Evolutionary conservation across 2,113 vertebrate species (phyloP).

Genomic region (Mellivora capensis): DNA sequence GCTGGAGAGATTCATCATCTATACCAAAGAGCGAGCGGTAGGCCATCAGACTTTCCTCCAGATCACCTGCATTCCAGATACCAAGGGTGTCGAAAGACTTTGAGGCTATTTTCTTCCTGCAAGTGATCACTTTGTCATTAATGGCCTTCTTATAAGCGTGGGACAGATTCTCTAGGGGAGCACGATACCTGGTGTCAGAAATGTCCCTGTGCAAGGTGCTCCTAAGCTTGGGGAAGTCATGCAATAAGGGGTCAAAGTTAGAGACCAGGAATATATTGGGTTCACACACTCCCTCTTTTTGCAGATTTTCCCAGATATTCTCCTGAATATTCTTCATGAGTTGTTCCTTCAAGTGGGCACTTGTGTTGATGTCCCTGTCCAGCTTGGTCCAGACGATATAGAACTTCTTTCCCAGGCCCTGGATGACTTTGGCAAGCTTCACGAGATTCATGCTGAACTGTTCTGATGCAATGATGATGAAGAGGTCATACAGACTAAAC

Average conservation of each 20-base stretch:
- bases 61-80: neutral
- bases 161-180: neutral
- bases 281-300: neutral
- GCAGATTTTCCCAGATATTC: neutral
- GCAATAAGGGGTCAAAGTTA: neutral
- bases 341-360: neutral
- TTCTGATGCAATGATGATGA: conserved; percentile 66
- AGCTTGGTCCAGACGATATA: conserved; percentile 52
- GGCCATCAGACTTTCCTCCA: neutral
- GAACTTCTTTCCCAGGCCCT: conserved; percentile 49
- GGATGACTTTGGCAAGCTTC: conserved; percentile 56
- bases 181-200: rapidly evolving
- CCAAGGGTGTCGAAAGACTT: neutral
- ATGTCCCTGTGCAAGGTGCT: neutral
- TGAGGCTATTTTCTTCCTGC: neutral
- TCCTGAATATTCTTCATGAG: neutral
- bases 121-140: neutral
- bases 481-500: conserved; percentile 64
- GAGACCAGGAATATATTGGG: neutral
- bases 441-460: conserved; percentile 52
- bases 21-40: neutral
- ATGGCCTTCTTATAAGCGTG: neutral
- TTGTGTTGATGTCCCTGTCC: neutral
- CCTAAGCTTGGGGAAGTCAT: neutral
- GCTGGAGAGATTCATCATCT: neutral